These are phyloP conservation scores for Sebastes vulpes DNA, from an alignment of 2,797 vertebrate species.

Conservation along the genomic window DNA sequence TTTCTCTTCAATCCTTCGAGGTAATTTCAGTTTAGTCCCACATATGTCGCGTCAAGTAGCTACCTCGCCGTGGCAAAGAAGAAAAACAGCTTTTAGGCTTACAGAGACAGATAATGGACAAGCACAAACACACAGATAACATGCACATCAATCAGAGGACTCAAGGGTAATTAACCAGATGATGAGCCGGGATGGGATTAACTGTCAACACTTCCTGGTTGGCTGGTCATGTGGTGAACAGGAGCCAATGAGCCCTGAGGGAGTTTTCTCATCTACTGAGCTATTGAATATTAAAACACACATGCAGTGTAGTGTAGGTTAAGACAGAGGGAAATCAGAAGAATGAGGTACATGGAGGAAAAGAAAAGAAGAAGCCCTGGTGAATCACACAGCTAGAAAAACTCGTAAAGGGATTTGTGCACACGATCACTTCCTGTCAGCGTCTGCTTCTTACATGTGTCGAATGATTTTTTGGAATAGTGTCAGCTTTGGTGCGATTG, in stretches of 20 bases:
- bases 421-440: neutral
- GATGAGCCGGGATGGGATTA: conserved; percentile 55
- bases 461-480: neutral
- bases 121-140: conserved; percentile 10
- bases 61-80: neutral
- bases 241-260: conserved; percentile 51
- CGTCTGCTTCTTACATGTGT: neutral
- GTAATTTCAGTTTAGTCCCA: neutral
- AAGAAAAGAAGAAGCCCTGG: neutral
- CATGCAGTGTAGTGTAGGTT: neutral
- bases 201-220: conserved; percentile 57
- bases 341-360: neutral
- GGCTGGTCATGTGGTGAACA: conserved; percentile 51
- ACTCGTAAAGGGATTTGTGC: neutral
- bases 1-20: neutral
- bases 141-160: conserved; percentile 23
- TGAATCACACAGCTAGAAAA: neutral
- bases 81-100: neutral
- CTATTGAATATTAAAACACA: conserved; percentile 29
- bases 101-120: neutral
- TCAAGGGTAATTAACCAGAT: conserved; percentile 53
- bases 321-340: neutral
- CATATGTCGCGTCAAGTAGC: neutral
- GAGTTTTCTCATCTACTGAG: conserved; percentile 39
- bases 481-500: neutral